Conservation (phyloP, 2,113 vertebrate genomes). For the Apteryx mantelli region DNA sequence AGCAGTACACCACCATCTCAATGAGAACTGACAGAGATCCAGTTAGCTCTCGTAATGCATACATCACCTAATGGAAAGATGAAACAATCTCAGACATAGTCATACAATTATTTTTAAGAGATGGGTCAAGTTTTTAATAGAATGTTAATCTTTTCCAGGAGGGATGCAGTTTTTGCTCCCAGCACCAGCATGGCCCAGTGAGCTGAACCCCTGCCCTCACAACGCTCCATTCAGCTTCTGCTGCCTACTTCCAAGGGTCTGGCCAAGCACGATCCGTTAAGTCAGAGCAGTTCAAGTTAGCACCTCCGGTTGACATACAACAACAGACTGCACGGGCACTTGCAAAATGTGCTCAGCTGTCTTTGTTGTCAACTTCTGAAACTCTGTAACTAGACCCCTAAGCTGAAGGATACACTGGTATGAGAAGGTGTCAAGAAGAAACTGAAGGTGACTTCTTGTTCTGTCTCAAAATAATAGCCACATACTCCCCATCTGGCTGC, state of each 20-base stretch:
- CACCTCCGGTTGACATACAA: background rate
- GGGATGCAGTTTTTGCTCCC: background rate
- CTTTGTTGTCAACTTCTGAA: background rate
- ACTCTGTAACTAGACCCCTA: background rate
- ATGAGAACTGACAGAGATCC: conserved; percentile 89
- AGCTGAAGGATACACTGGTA: background rate
- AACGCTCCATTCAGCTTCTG: background rate
- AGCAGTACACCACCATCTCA: conserved; percentile 94
- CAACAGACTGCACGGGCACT: background rate
- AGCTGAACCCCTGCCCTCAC: background rate
- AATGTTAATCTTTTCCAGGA: background rate
- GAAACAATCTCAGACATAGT: background rate
- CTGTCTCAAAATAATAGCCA: background rate
- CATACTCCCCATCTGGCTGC: background rate
- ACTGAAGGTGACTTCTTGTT: background rate
- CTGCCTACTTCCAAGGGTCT: background rate
- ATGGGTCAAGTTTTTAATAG: background rate
- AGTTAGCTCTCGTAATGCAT: conserved; percentile 92
- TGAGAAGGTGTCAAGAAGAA: background rate
- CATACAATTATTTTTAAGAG: background rate
- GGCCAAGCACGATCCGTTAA: background rate
- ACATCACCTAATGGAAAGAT: conserved; percentile 86
- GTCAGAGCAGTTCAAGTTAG: background rate
- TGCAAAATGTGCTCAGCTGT: background rate
- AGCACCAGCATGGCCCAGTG: background rate